These are phyloP conservation scores for Chrysolina haemoptera DNA, from an alignment of 2,888 invertebrate species.

Conservation along the genomic window DNA sequence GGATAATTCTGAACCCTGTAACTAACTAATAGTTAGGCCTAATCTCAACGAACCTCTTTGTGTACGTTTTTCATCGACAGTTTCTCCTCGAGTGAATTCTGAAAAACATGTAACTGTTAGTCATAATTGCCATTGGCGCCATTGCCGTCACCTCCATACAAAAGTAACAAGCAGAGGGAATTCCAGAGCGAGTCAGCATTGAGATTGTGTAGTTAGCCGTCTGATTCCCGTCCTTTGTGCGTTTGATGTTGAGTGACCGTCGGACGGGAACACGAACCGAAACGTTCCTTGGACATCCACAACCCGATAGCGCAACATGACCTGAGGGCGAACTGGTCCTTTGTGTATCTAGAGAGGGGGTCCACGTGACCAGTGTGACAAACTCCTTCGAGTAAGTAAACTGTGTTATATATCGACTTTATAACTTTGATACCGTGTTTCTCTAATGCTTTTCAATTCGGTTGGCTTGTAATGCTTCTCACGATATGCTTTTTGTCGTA, in stretches of 20 bases:
- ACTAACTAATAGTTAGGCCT: too few relatives aligned
- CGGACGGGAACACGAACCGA: conserved; percentile 36
- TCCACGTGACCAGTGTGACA: conserved; percentile 61
- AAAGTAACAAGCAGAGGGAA: conserved; percentile 31
- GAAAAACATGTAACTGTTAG: background rate
- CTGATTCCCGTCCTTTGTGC: conserved; percentile 43
- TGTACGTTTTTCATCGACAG: too few relatives aligned
- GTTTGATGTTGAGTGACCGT: conserved; percentile 39
- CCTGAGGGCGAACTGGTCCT: conserved; percentile 52
- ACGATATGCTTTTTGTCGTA: conserved; percentile 16
- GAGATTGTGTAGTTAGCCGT: conserved; percentile 42
- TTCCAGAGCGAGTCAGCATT: conserved; percentile 36
- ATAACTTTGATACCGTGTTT: conserved; percentile 49
- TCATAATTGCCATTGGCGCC: background rate
- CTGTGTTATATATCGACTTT: conserved; percentile 52
- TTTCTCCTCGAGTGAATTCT: too few relatives aligned
- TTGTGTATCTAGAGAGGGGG: conserved; percentile 53
- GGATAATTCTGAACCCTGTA: too few relatives aligned
- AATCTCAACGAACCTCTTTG: too few relatives aligned
- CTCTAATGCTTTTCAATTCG: conserved; percentile 48
- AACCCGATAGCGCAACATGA: conserved; percentile 44
- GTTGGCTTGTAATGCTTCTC: conserved; percentile 10
- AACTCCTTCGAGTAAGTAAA: conserved; percentile 52
- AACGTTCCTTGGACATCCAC: conserved; percentile 45
- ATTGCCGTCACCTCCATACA: background rate